Conservation (phyloP, 2,888 invertebrate species). For the Tetramorium bicarinatum region DNA sequence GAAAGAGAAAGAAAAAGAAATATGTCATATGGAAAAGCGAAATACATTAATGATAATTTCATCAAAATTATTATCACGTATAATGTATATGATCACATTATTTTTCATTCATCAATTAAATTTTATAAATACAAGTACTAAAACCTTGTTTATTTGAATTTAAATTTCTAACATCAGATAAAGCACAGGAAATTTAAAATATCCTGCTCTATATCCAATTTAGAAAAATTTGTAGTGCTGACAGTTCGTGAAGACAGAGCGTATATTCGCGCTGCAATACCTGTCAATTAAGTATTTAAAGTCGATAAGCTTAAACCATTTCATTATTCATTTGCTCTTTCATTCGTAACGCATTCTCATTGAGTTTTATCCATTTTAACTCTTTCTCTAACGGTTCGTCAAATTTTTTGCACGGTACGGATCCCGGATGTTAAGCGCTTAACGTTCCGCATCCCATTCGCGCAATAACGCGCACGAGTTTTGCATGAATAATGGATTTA, state of each 20-base stretch:
- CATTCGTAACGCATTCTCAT: not conserved
- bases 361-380: not conserved
- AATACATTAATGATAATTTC: not conserved
- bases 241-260: not conserved
- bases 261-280: not conserved
- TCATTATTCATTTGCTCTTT: not conserved
- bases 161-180: not conserved
- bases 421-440: conserved; percentile 29
- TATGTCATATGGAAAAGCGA: not conserved
- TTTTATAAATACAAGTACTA: not conserved
- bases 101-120: not conserved
- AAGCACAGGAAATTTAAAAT: not conserved
- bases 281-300: conserved; percentile 26
- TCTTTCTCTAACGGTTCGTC: conserved; percentile 15
- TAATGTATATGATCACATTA: not conserved
- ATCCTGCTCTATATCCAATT: not conserved
- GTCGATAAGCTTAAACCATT: not conserved
- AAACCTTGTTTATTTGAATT: not conserved
- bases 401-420: not conserved
- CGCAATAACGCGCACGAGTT: conserved; percentile 35
- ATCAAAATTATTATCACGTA: not conserved
- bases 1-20: not conserved
- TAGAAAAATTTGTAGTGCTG: not conserved
- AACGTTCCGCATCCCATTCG: conserved; percentile 24
- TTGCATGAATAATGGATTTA: conserved; percentile 37